Evolutionary conservation across 2,113 vertebrate species (phyloP).

Genomic region (Urocynchramus pylzowi): DNA sequence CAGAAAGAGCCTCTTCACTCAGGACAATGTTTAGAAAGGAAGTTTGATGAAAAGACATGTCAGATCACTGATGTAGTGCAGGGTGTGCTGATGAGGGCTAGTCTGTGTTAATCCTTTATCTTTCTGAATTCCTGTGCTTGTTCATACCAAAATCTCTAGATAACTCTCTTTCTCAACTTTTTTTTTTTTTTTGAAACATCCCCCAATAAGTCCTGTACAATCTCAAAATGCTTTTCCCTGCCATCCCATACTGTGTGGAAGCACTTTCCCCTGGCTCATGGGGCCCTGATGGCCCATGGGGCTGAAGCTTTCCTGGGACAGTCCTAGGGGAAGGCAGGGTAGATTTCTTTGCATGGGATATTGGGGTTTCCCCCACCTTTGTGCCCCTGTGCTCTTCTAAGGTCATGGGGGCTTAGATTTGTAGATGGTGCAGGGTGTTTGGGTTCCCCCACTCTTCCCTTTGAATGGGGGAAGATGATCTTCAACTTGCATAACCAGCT

Average conservation of each 20-base stretch:
- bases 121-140: background rate
- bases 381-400: background rate
- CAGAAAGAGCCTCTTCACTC: background rate
- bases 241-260: background rate
- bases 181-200: too few species aligned
- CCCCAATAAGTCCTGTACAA: background rate
- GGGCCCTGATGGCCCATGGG: background rate
- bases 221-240: background rate
- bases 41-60: background rate
- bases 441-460: background rate
- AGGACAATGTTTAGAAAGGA: background rate
- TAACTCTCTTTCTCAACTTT: background rate
- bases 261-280: background rate
- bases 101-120: background rate
- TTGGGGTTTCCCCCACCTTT: rapidly evolving
- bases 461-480: background rate
- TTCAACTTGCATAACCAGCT: background rate
- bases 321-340: background rate
- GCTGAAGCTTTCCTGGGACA: background rate
- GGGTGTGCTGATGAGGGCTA: background rate
- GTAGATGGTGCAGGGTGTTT: background rate
- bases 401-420: background rate
- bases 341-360: background rate
- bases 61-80: background rate
- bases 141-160: background rate